Percentiles rank a stretch among this genome's conserved stretches.
These are phyloP conservation scores for Perca schrenkii DNA, from an alignment of 2,113 vertebrate genomes.

Conservation along the genomic window DNA sequence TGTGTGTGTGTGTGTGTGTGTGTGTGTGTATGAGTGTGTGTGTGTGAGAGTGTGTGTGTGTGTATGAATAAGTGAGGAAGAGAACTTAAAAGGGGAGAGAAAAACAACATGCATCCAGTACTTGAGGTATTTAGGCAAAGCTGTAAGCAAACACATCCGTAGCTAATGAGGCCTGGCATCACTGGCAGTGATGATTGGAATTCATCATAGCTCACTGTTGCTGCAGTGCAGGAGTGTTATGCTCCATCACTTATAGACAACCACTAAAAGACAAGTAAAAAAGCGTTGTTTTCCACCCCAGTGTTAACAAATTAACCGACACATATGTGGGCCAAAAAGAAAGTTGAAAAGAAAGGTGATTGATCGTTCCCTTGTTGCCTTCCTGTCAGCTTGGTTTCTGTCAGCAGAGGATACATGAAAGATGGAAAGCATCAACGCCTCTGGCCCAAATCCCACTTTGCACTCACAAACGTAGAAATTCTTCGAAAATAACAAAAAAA, in stretches of 20 bases:
- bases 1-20: conserved; percentile 17
- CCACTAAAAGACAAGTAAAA: conserved; percentile 37
- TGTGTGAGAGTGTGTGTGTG: conserved; percentile 1
- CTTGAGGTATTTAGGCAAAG: conserved; percentile 78
- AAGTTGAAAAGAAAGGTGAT: conserved; percentile 75
- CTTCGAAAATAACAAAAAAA: conserved; percentile 73
- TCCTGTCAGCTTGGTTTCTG: conserved; percentile 68
- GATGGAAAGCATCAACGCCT: conserved; percentile 71
- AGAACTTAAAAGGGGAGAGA: conserved; percentile 77
- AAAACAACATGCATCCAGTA: conserved; percentile 77
- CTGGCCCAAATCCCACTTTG: conserved; percentile 76
- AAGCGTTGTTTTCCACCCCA: conserved; percentile 21
- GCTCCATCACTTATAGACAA: conserved; percentile 69
- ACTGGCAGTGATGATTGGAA: conserved; percentile 78
- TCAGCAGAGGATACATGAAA: conserved; percentile 81
- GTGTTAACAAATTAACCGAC: conserved; percentile 72
- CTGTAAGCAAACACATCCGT: conserved; percentile 81
- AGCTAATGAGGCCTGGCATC: conserved; percentile 83
- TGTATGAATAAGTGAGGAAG: conserved; percentile 46
- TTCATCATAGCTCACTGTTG: conserved; percentile 71
- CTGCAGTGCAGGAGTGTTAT: conserved; percentile 54
- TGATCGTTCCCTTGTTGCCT: conserved; percentile 75
- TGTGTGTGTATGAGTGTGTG: not conserved
- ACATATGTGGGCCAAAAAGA: conserved; percentile 59
- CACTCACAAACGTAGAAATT: conserved; percentile 72